Base-by-base conservation (phyloP, 2,888 invertebrate genomes). In the Aspidiotus rigidus region DNA sequence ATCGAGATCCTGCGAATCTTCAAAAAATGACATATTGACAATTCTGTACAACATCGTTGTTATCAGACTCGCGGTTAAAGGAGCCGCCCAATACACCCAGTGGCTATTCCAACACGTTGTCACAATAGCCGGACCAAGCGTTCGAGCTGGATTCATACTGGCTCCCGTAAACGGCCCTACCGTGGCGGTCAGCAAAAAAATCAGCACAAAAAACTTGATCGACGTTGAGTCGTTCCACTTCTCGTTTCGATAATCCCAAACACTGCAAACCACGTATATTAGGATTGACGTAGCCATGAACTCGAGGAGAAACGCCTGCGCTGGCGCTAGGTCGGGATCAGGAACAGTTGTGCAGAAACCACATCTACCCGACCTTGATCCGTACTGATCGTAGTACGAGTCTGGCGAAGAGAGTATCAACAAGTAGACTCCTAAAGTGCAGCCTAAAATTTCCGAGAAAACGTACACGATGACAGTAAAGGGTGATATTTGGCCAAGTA, bases 141-240 rank as follows among this genome's bases (percentile, higher is more conserved):
- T 81, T 72, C 88, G 82, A 0, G 84, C 87, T 0, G 88, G 88
- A 75, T 88, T 88, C 84, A 88, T 83, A 75, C 86, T 85, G 55
- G 84, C 85, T 0, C 86, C 87, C 0, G 89, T 89, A 73, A 84
- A 81, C 1, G 85, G 85, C 7, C 85, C 87, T 89, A 89, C 77
- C 56, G 79, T 3, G 28, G 28, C 28, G 28, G 28, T 28, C 28
- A 28, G 28, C 28, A 28, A 28, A 28, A 28, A 28, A 28, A 28
- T 28, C 28, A 28, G 28, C 5, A 28, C 5, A 28, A 28, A 28
- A 73, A 80, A 79, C 72, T 76, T 79, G 13, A 80, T 73, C 0
- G 79, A 73, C 0, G 76, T 74, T 0, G 79, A 77, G 71, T 80
- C 80, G 2, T 75, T 75, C 3, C 17, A 41, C 7, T 71, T 72